phyloP scores from a whole-genome alignment of 2,888 invertebrate genomes.

The Acanthosepion esculentum region DNA sequence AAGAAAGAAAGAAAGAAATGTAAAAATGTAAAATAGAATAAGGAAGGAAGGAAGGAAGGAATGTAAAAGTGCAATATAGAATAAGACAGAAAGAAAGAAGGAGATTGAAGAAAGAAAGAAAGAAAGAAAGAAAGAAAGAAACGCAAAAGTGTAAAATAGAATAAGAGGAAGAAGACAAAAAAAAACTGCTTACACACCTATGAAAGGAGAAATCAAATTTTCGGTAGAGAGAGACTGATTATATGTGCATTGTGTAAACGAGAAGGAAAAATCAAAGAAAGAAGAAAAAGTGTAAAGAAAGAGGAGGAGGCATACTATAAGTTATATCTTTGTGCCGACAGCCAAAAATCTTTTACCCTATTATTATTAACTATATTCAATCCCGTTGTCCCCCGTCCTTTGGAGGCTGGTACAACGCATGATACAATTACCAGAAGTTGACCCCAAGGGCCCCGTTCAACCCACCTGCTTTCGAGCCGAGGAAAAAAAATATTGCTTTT shows the following conservation, averaged over 20 bases:
- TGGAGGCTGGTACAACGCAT: background rate
- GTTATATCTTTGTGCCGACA: background rate
- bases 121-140: too few relatives aligned
- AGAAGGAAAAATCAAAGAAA: background rate
- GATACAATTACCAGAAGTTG: slow-evolving; percentile 23
- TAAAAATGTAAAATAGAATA: too few relatives aligned
- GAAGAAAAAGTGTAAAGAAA: background rate
- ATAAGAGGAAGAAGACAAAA: too few relatives aligned
- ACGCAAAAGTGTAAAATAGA: too few relatives aligned
- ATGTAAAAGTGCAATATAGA: background rate
- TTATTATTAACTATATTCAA: background rate
- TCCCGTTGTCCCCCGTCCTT: background rate
- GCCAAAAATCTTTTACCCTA: background rate
- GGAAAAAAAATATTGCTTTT: slow-evolving; percentile 8
- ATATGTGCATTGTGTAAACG: too few relatives aligned
- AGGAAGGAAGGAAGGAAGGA: too few relatives aligned
- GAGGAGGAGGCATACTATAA: too few relatives aligned
- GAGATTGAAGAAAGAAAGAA: background rate
- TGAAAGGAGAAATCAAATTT: too few relatives aligned
- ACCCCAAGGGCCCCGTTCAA: background rate
- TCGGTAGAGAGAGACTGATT: too few relatives aligned
- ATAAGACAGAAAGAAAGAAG: background rate
- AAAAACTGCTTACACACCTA: too few relatives aligned
- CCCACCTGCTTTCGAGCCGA: background rate
- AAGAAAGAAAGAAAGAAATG: too few relatives aligned